A percentile compares a stretch with the other conserved stretches of the same genome.
Evolutionary conservation across 2,888 invertebrate genomes (phyloP).

Genomic region (Capitulum mitella): DNA sequence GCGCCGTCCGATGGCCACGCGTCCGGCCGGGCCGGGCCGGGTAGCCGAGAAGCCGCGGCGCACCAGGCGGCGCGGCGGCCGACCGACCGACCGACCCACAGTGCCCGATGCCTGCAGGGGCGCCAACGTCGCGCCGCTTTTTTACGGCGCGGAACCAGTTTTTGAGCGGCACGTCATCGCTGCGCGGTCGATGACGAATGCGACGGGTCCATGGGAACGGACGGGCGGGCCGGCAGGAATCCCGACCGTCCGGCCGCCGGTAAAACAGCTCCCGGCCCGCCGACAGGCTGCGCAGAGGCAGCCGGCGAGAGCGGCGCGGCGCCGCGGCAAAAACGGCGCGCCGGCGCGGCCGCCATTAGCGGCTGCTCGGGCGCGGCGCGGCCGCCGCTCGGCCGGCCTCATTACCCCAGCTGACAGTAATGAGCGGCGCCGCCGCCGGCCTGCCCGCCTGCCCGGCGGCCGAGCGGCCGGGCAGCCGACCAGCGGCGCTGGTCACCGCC

Average conservation of each 20-base stretch:
- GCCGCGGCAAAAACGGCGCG: background rate
- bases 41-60: background rate
- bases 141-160: background rate
- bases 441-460: too few species aligned
- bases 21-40: background rate
- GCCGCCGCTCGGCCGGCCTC: background rate
- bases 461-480: too few species aligned
- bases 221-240: background rate
- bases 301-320: too few species aligned
- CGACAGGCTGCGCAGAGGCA: too few species aligned
- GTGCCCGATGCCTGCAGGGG: too few species aligned
- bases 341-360: constrained; percentile 8
- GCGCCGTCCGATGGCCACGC: background rate
- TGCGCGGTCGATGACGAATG: background rate
- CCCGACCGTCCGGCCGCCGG: background rate
- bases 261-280: background rate
- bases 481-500: background rate
- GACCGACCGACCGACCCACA: too few species aligned
- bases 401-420: constrained; percentile 8
- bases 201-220: background rate
- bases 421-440: background rate
- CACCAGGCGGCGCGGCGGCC: too few species aligned
- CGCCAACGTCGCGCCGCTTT: background rate
- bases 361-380: background rate
- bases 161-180: background rate